Conservation (phyloP, 2,113 vertebrate species). For the Garra rufa region DNA sequence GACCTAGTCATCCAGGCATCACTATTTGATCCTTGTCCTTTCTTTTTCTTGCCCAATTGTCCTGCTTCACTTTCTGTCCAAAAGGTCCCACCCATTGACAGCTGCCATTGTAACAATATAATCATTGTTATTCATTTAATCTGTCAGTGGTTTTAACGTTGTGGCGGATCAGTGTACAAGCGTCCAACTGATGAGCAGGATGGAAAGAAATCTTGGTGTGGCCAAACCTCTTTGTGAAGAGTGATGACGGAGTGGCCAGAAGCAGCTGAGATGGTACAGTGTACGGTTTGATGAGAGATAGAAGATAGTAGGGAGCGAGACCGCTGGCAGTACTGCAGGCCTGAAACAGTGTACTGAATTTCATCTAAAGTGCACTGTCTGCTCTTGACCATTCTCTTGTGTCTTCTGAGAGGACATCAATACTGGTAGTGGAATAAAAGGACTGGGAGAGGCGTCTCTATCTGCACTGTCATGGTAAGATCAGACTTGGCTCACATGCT, state of each 20-base stretch:
- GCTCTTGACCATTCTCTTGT: constrained; percentile 2
- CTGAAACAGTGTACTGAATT: not conserved
- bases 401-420: constrained; percentile 39
- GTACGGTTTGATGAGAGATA: constrained; percentile 2
- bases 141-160: too few species aligned
- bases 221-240: not conserved
- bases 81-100: too few species aligned
- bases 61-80: too few species aligned
- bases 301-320: constrained; percentile 6
- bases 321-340: not conserved
- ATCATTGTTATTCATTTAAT: too few species aligned
- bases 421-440: constrained; percentile 40
- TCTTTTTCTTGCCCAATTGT: too few species aligned
- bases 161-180: too few species aligned
- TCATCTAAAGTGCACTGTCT: constrained; percentile 8
- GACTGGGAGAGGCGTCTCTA: not conserved
- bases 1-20: too few species aligned
- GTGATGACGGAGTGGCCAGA: not conserved
- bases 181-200: too few species aligned
- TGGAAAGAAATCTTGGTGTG: too few species aligned
- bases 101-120: too few species aligned
- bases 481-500: constrained; percentile 11
- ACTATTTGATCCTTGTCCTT: too few species aligned
- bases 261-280: not conserved
- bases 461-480: not conserved